These are phyloP conservation scores for Ictalurus furcatus DNA, from an alignment of 2,113 vertebrate species.

Conservation along the genomic window DNA sequence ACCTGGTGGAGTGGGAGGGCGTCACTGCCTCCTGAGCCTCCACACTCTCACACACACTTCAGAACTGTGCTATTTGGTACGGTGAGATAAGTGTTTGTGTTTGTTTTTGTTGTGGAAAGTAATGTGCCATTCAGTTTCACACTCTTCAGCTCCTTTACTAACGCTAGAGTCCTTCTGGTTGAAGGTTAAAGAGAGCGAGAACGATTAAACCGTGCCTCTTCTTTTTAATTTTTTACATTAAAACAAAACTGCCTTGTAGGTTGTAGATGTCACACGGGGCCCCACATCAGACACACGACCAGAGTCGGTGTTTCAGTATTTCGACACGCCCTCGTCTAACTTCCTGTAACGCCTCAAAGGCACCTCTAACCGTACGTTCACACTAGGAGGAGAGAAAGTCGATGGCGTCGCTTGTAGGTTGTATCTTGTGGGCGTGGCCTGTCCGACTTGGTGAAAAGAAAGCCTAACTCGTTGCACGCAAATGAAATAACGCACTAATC, in stretches of 20 bases:
- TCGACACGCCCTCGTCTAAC: background rate
- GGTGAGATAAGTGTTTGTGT: background rate
- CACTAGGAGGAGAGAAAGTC: background rate
- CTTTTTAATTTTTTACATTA: background rate
- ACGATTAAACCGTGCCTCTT: constrained; percentile 29
- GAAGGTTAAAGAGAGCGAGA: background rate
- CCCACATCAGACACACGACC: constrained; percentile 9
- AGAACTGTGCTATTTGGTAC: background rate
- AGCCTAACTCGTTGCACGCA: too few species aligned
- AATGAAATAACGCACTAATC: too few species aligned
- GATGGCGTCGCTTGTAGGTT: background rate
- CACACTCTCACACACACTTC: background rate
- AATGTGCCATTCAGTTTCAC: constrained; percentile 20
- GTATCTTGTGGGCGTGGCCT: background rate
- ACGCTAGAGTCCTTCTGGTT: background rate
- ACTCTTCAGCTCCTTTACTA: constrained; percentile 4
- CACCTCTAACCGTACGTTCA: background rate
- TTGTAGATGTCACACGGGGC: constrained; percentile 1
- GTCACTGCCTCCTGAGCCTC: constrained; percentile 92
- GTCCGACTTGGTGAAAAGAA: background rate
- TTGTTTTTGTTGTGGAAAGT: background rate
- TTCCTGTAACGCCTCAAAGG: background rate
- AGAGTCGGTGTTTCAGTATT: background rate
- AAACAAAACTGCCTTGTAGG: constrained; percentile 21
- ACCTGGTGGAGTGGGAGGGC: constrained; percentile 98